phyloP scores from a whole-genome alignment of 2,888 invertebrate species.

The Trichogramma evanescens region DNA sequence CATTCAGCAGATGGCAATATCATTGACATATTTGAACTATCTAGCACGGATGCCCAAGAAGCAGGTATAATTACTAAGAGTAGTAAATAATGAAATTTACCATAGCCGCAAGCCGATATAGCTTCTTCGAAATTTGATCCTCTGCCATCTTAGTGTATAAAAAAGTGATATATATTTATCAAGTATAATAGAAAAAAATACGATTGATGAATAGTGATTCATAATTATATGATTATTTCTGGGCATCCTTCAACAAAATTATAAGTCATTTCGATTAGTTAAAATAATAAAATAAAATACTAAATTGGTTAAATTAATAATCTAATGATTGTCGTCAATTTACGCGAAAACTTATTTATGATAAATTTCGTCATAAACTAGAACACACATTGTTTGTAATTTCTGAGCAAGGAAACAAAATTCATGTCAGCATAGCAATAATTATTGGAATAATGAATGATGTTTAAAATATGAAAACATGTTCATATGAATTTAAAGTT shows the following conservation, averaged over 20 bases:
- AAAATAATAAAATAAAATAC: no score
- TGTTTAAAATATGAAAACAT: no score
- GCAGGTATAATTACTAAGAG: slow-evolving; percentile 58
- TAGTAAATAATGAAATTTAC: slow-evolving; percentile 60
- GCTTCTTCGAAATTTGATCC: slow-evolving; percentile 63
- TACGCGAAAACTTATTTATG: no score
- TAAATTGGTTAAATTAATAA: no score
- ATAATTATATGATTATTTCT: neutral
- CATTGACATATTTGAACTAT: slow-evolving; percentile 65
- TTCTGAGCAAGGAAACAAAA: no score
- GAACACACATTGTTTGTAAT: no score
- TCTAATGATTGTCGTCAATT: no score
- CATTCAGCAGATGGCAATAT: slow-evolving; percentile 62
- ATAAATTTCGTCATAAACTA: no score
- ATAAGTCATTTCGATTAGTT: no score
- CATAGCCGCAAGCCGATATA: slow-evolving; percentile 60
- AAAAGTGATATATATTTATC: neutral
- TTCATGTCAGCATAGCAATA: no score
- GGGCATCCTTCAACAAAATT: no score
- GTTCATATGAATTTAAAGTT: neutral
- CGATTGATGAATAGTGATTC: neutral
- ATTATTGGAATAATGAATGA: no score
- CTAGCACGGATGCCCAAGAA: slow-evolving; percentile 63
- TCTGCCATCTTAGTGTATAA: slow-evolving; percentile 9
- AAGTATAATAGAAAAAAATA: neutral